Evolutionary conservation across 2,797 vertebrate species (phyloP), one percentile per base, ranked within the genome.

Genomic region (Molossus alvarezi): DNA sequence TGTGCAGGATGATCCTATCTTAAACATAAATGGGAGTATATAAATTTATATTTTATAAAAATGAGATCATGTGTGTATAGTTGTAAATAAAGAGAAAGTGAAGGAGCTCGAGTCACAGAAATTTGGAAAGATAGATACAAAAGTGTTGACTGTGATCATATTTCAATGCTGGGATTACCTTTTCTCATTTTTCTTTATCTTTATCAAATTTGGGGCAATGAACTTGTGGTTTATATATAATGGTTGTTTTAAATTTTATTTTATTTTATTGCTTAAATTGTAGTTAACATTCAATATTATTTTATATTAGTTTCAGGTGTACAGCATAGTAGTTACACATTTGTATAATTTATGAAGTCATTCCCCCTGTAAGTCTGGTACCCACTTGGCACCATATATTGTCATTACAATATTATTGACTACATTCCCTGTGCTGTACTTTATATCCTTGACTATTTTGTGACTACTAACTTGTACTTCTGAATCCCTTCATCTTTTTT

Each of bases 201-300:
- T 21, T 85, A 77, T 85, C 73, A 88, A 82, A 79, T 88, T 69
- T 76, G 29, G 57, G 3, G 7, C 15, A 88, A 65, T 79, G 83
- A 91, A 65, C 41, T 76, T 87, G 14, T 67, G 29, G 51, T 92
- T 93, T 92, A 71, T 85, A 37, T 17, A 91, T 57, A 55, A 88
- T 79, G 20, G 33, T 57, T 9, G 12, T 57, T 37, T 79, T 57
- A 79, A 33, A 79, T 23, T 57, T 37, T 77, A 33, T 77, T 77
- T 77, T 77, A 77, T 77, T 79, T 57, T 77, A 77, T 77, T 79
- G 33, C 53, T 37, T 33, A 23, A 57, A 79, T 79, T 57, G 21
- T 37, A 23, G 18, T 37, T 57, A n/a, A 23, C 53, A 79, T 57
- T 23, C n/a, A 57, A 21, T 79, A 57, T 57, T 57, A 77, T 33